A percentile compares a stretch with the other conserved stretches of the same genome.
Conservation (phyloP, 2,113 vertebrate genomes). For the Motacilla alba region DNA sequence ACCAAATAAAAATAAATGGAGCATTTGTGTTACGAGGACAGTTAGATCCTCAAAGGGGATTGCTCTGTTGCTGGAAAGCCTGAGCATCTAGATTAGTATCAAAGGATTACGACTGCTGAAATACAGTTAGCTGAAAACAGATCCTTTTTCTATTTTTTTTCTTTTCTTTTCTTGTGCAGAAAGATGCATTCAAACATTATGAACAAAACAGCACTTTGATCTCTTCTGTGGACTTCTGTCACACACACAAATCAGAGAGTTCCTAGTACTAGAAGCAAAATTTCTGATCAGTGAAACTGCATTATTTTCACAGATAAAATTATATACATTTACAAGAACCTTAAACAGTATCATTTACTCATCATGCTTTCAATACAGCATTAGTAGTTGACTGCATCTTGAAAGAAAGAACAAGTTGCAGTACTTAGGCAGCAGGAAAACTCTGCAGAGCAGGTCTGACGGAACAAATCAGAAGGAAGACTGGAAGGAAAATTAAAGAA, state of each 20-base stretch:
- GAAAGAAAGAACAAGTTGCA: not conserved
- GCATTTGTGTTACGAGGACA: not conserved
- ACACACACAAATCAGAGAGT: not conserved
- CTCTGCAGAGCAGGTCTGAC: not conserved
- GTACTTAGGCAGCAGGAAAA: not conserved
- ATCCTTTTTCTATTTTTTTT: not conserved
- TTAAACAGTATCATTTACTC: not conserved
- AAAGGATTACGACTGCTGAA: not conserved
- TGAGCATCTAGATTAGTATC: not conserved
- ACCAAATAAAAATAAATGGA: not conserved
- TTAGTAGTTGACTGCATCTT: not conserved
- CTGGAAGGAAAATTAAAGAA: not conserved
- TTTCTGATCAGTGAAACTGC: not conserved
- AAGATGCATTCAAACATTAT: not conserved
- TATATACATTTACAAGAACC: not conserved
- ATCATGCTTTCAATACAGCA: not conserved
- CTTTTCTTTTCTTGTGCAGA: not conserved
- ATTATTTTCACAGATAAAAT: not conserved
- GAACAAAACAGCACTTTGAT: not conserved
- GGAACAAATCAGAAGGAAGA: not conserved
- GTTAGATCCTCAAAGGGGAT: not conserved
- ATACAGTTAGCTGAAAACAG: not conserved
- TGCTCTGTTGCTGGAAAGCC: not conserved
- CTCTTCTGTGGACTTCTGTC: not conserved
- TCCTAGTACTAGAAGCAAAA: not conserved